These are phyloP conservation scores for Augochlorella aurata DNA, from an alignment of 2,888 invertebrate genomes.

Conservation along the genomic window DNA sequence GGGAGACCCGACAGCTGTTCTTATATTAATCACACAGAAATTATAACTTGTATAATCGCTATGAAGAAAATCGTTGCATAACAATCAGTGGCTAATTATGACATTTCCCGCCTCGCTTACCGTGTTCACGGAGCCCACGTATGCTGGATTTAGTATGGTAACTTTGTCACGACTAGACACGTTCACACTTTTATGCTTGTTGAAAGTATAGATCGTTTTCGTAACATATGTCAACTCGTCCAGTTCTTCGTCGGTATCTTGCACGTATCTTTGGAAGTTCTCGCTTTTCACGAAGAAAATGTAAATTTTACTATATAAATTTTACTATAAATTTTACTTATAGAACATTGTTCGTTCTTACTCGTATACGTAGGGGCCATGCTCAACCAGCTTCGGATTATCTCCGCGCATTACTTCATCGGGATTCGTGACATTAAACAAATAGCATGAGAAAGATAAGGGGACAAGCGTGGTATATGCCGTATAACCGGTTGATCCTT, in stretches of 20 bases:
- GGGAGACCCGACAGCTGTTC: conserved; percentile 82
- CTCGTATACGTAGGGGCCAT: conserved; percentile 87
- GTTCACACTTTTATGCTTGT: conserved; percentile 82
- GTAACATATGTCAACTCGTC: conserved; percentile 84
- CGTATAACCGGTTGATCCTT: conserved; percentile 84
- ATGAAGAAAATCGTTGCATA: too few species aligned
- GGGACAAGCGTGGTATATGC: conserved; percentile 83
- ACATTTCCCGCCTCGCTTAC: conserved; percentile 56
- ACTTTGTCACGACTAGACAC: conserved; percentile 83
- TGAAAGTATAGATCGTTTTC: conserved; percentile 84
- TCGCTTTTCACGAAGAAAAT: conserved; percentile 76
- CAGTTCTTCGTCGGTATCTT: conserved; percentile 82
- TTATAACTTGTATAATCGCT: too few species aligned
- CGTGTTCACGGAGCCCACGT: conserved; percentile 82
- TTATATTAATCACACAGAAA: too few species aligned
- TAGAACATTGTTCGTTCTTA: conserved; percentile 76
- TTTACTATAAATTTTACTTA: neutral
- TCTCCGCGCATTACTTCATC: conserved; percentile 83
- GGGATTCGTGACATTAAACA: conserved; percentile 84
- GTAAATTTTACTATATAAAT: neutral
- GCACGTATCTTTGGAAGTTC: conserved; percentile 81
- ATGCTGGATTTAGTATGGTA: conserved; percentile 84
- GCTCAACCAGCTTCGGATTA: conserved; percentile 84
- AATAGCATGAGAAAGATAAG: conserved; percentile 54
- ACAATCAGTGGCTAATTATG: too few species aligned